phyloP scores from a whole-genome alignment of 2,797 vertebrate species.

The Chromis chromis region DNA sequence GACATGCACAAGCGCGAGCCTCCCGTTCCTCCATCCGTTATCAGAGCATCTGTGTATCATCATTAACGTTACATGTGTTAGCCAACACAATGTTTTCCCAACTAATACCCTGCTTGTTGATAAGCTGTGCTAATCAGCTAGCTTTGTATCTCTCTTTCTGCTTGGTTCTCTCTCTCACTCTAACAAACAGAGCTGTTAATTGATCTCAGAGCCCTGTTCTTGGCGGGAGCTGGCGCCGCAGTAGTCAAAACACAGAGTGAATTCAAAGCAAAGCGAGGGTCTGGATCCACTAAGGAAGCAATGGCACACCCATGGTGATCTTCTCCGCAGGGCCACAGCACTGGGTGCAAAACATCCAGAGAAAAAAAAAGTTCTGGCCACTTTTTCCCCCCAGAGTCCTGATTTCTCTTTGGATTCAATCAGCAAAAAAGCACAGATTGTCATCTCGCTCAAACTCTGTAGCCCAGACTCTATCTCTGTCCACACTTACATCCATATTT shows the following conservation, averaged over 20 bases:
- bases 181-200: slow-evolving; percentile 70
- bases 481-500: slow-evolving; percentile 11
- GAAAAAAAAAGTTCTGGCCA: slow-evolving; percentile 9
- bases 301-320: slow-evolving; percentile 32
- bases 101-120: slow-evolving; percentile 76
- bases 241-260: slow-evolving; percentile 66
- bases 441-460: slow-evolving; percentile 5
- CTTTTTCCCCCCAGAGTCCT: not conserved
- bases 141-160: slow-evolving; percentile 59
- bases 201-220: slow-evolving; percentile 68
- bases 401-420: slow-evolving; percentile 10
- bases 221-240: slow-evolving; percentile 28
- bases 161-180: slow-evolving; percentile 38
- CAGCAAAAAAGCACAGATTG: slow-evolving; percentile 21
- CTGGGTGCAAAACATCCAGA: slow-evolving; percentile 40
- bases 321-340: slow-evolving; percentile 22
- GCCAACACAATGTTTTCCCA: slow-evolving; percentile 76
- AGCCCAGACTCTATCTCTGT: not conserved
- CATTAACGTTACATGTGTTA: slow-evolving; percentile 80
- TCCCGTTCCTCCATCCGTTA: slow-evolving; percentile 63
- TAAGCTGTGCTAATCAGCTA: slow-evolving; percentile 77
- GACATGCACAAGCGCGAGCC: slow-evolving; percentile 58
- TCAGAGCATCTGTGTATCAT: slow-evolving; percentile 82
- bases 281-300: slow-evolving; percentile 49
- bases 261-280: slow-evolving; percentile 58